Conservation (phyloP, 2,797 vertebrate species). For the Gymnocypris eckloni region DNA sequence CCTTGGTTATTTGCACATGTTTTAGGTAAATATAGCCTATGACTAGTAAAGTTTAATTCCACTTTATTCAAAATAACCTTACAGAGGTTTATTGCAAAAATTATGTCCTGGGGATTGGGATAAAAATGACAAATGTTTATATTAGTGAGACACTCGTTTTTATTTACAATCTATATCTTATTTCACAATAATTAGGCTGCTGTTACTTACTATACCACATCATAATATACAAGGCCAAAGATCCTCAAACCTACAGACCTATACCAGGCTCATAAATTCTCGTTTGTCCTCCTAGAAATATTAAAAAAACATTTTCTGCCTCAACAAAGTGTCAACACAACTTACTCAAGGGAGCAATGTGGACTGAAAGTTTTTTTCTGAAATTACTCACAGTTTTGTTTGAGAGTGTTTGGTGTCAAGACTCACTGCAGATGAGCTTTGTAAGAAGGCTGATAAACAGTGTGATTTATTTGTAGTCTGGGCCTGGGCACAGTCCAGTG, state of each 20-base stretch:
- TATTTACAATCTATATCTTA: background rate
- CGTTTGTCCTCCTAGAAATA: background rate
- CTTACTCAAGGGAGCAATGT: background rate
- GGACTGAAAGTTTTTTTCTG: background rate
- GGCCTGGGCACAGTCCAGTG: constrained; percentile 30
- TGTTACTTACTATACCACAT: background rate
- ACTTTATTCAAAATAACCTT: background rate
- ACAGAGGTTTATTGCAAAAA: background rate
- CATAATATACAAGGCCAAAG: background rate
- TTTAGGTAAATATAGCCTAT: background rate
- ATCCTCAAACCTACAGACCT: background rate
- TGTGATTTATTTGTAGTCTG: constrained; percentile 44
- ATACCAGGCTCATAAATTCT: background rate
- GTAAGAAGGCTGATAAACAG: constrained; percentile 50
- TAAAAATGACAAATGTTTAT: background rate
- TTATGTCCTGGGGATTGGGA: background rate
- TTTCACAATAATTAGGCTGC: background rate
- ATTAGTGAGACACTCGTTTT: background rate
- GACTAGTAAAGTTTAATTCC: background rate
- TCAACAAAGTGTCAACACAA: background rate
- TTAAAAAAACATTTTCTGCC: background rate
- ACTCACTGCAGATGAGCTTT: constrained; percentile 8
- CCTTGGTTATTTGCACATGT: background rate
- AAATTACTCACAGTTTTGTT: constrained; percentile 9
- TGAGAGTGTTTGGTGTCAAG: constrained; percentile 7